A percentile compares a stretch with the other conserved stretches of the same genome.
Conservation (phyloP, 2,888 invertebrate species). For the Drosophila nigritarsus region DNA sequence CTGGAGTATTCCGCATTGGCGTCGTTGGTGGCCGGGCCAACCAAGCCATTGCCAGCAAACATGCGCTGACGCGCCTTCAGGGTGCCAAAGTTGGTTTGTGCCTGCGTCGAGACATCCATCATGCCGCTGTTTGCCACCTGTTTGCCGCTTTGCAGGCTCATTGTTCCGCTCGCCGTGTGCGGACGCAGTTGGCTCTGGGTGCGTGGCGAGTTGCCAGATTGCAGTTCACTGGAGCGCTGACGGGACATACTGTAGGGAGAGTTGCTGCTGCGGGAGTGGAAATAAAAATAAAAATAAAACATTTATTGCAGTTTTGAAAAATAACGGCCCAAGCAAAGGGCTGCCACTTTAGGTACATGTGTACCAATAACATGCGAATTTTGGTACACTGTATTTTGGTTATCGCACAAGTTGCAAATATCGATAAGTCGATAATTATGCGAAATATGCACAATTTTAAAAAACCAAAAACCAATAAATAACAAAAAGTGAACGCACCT, state of each 20-base stretch:
- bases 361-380: not conserved
- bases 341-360: not conserved
- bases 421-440: not conserved
- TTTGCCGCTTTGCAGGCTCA: constrained; percentile 39
- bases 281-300: not conserved
- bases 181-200: constrained; percentile 49
- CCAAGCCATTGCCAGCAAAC: constrained; percentile 84
- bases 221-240: constrained; percentile 85
- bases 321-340: not conserved
- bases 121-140: constrained; percentile 33
- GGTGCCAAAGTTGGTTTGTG: constrained; percentile 60
- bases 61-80: constrained; percentile 75
- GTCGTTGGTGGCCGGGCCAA: constrained; percentile 11
- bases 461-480: not conserved
- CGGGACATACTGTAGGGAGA: constrained; percentile 86
- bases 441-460: not conserved
- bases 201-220: constrained; percentile 40
- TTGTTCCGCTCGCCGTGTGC: constrained; percentile 56
- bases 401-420: not conserved
- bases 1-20: constrained; percentile 83
- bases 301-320: not conserved
- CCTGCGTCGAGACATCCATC: constrained; percentile 67
- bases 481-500: constrained; percentile 88
- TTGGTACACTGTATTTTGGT: not conserved
- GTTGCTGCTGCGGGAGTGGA: constrained; percentile 51